phyloP scores from a whole-genome alignment of 2,113 vertebrate genomes.

The Aptenodytes forsteri region DNA sequence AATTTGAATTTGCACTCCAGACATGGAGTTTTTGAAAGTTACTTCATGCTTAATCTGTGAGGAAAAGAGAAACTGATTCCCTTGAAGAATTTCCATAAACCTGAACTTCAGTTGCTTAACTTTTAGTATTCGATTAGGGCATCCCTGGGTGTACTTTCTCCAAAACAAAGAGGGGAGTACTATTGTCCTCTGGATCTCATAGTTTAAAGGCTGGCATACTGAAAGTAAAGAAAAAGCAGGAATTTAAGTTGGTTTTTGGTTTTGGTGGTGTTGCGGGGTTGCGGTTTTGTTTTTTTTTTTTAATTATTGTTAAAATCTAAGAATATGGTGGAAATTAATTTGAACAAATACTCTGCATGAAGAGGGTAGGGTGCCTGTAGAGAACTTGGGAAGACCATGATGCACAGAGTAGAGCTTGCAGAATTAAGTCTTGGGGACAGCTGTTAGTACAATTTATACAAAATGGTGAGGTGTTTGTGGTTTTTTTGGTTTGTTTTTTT shows the following conservation, averaged over 20 bases:
- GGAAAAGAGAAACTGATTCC: background rate
- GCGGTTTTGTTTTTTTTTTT: too few relatives aligned
- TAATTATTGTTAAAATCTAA: background rate
- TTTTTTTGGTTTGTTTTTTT: too few relatives aligned
- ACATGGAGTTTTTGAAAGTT: background rate
- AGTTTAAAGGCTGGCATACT: background rate
- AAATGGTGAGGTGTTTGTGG: too few relatives aligned
- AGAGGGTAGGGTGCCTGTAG: background rate
- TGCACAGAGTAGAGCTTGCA: background rate
- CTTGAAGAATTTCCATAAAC: background rate
- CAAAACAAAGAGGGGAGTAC: background rate
- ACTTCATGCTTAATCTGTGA: background rate
- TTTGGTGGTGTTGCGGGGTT: too few relatives aligned
- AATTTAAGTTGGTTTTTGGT: too few relatives aligned
- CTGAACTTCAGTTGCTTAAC: background rate
- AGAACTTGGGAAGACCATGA: background rate
- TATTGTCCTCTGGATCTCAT: background rate
- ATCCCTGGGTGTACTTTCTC: background rate
- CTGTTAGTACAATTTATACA: background rate
- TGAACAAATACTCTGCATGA: background rate
- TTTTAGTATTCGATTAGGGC: fast-evolving
- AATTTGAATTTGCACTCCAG: background rate
- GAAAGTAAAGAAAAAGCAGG: background rate
- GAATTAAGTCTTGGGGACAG: background rate
- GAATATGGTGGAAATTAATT: background rate